Percentiles rank a stretch among this genome's conserved stretches.
These are phyloP conservation scores for Oncorhynchus tshawytscha DNA, from an alignment of 2,113 vertebrate genomes.

Conservation along the genomic window DNA sequence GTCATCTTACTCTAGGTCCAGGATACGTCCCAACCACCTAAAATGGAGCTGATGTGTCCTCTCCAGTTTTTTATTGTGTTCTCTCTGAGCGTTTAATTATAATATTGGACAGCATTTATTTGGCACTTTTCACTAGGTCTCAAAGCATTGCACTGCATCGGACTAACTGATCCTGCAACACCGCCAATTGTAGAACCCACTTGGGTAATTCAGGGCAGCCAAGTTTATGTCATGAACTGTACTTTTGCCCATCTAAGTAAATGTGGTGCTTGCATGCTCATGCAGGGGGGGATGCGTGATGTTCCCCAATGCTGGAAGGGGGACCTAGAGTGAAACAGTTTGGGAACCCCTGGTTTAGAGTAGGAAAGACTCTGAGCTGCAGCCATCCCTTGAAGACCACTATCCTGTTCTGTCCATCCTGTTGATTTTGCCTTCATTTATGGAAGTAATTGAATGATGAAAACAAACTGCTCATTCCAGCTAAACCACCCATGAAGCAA, in stretches of 20 bases:
- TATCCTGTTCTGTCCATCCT: background rate
- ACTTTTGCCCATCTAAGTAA: no score
- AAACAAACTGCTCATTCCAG: slow-evolving; percentile 16
- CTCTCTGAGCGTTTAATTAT: background rate
- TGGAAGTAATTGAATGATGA: slow-evolving; percentile 24
- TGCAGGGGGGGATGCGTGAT: no score
- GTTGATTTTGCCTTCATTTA: slow-evolving; percentile 31
- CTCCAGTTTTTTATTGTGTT: no score
- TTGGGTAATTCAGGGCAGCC: background rate
- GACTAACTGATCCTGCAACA: background rate
- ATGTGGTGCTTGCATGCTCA: no score
- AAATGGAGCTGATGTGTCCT: no score
- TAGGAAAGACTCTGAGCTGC: background rate
- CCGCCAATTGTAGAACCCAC: background rate
- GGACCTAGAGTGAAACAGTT: background rate
- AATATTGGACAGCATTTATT: background rate
- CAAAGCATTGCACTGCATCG: background rate
- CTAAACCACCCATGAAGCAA: slow-evolving; percentile 28
- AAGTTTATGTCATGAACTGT: background rate
- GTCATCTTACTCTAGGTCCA: no score
- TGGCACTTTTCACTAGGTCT: background rate
- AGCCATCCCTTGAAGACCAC: background rate
- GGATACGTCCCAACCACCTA: no score
- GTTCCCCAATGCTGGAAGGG: no score
- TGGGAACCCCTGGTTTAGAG: background rate